Percentiles rank a stretch among this genome's conserved stretches.
Evolutionary conservation across 2,888 invertebrate species (phyloP).

Genomic region (Eilema griseolum): DNA sequence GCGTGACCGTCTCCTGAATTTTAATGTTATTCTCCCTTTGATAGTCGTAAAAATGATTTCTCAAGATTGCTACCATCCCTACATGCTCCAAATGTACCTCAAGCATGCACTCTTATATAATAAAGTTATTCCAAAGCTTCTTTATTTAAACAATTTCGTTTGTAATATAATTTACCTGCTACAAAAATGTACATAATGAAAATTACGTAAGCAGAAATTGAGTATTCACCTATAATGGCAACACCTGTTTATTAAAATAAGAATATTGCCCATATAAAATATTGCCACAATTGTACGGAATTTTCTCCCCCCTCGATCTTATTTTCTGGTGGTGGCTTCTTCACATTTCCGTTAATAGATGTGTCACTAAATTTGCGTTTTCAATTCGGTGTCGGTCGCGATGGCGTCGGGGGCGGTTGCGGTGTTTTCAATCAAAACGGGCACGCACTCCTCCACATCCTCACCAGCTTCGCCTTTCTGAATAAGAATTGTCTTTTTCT

Average conservation of each 20-base stretch:
- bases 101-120: constrained; percentile 53
- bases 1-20: constrained; percentile 79
- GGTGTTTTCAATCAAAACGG: constrained; percentile 84
- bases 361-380: constrained; percentile 85
- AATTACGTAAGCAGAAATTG: constrained; percentile 38
- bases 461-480: constrained; percentile 82
- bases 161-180: constrained; percentile 29
- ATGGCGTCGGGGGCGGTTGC: constrained; percentile 52
- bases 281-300: constrained; percentile 57
- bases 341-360: constrained; percentile 82
- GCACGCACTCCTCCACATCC: constrained; percentile 85
- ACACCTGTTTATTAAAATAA: constrained; percentile 54
- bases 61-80: constrained; percentile 60
- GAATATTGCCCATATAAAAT: constrained; percentile 47
- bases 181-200: constrained; percentile 43
- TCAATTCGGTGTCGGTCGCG: constrained; percentile 77
- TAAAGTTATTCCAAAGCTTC: constrained; percentile 2
- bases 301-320: constrained; percentile 56
- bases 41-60: constrained; percentile 82
- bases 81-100: constrained; percentile 40
- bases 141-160: constrained; percentile 19
- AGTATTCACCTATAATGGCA: constrained; percentile 35
- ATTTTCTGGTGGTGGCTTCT: constrained; percentile 74
- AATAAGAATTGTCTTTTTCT: constrained; percentile 87
- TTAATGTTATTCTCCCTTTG: constrained; percentile 80